Conservation (phyloP, 1,140 invertebrate species). For the Nomia melanderi region DNA sequence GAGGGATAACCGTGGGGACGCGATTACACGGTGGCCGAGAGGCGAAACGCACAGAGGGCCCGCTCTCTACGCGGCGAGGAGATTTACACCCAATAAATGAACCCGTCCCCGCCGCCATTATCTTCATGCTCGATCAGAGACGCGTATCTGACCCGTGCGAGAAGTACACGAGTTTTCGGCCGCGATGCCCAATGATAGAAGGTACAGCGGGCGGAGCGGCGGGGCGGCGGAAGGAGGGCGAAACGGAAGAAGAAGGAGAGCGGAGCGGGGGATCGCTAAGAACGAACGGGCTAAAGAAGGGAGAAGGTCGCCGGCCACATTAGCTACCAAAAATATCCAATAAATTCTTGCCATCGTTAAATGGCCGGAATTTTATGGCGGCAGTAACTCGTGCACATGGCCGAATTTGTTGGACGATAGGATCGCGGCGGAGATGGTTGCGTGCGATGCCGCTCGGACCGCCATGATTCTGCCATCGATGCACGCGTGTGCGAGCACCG, state of each 20-base stretch:
- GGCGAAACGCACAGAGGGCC: too few species aligned
- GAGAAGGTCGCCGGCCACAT: constrained; percentile 60
- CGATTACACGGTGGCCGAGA: constrained; percentile 52
- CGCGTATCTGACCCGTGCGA: constrained; percentile 31
- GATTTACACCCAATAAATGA: constrained; percentile 71
- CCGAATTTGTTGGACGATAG: constrained; percentile 66
- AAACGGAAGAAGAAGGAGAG: constrained; percentile 4
- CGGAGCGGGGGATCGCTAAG: neutral
- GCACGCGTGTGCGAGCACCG: neutral
- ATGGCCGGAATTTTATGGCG: constrained; percentile 65
- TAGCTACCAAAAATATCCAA: constrained; percentile 67
- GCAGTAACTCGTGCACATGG: constrained; percentile 63
- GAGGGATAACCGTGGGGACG: constrained; percentile 42
- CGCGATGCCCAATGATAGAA: neutral
- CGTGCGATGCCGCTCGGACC: constrained; percentile 18
- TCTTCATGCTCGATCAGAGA: constrained; percentile 56
- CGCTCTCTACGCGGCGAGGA: constrained; percentile 49
- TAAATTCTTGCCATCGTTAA: constrained; percentile 73
- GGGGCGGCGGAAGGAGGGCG: neutral
- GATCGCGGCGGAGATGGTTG: constrained; percentile 47
- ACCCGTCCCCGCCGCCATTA: constrained; percentile 58
- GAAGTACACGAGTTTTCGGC: neutral
- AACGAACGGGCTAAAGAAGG: neutral
- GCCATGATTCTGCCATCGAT: constrained; percentile 11
- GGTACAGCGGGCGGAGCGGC: too few species aligned